Conservation (phyloP, 2,113 vertebrate species). For the Plecturocebus donacophilus region DNA sequence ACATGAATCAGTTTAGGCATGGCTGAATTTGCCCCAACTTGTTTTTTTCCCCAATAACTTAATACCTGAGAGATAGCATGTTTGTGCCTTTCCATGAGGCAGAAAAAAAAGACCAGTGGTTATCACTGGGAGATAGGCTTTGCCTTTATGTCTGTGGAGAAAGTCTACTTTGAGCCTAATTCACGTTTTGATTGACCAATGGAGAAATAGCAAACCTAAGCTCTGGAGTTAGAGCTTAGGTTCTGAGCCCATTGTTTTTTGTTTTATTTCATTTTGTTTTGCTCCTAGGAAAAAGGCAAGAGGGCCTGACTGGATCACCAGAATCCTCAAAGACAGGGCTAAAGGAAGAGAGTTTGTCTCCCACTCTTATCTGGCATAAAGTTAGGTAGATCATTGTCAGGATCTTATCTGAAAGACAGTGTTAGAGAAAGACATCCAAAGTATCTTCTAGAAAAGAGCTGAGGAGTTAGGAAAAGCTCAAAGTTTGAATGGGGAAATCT, state of each 20-base stretch:
- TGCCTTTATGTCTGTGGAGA: not conserved
- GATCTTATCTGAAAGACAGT: not conserved
- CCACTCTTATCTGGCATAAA: not conserved
- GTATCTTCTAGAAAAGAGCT: not conserved
- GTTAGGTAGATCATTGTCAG: not conserved
- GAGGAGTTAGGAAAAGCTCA: not conserved
- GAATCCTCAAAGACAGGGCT: not conserved
- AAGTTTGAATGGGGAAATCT: not conserved
- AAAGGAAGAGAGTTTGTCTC: not conserved
- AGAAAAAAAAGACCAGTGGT: not conserved
- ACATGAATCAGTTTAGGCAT: not conserved
- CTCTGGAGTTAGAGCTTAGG: not conserved
- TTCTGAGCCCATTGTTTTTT: not conserved
- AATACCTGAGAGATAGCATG: not conserved
- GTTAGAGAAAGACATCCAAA: not conserved
- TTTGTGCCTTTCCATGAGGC: not conserved
- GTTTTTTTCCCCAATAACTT: not conserved
- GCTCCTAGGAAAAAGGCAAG: not conserved
- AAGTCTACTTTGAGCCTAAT: not conserved
- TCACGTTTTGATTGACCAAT: not conserved
- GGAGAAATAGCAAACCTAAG: not conserved
- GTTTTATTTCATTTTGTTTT: not conserved
- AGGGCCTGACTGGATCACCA: not conserved
- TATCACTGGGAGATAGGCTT: not conserved
- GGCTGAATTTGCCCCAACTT: not conserved